Percentiles rank a stretch among this genome's conserved stretches.
These are phyloP conservation scores for Ditylenchus dipsaci DNA, from an alignment of 1,140 invertebrate genomes.

Conservation along the genomic window DNA sequence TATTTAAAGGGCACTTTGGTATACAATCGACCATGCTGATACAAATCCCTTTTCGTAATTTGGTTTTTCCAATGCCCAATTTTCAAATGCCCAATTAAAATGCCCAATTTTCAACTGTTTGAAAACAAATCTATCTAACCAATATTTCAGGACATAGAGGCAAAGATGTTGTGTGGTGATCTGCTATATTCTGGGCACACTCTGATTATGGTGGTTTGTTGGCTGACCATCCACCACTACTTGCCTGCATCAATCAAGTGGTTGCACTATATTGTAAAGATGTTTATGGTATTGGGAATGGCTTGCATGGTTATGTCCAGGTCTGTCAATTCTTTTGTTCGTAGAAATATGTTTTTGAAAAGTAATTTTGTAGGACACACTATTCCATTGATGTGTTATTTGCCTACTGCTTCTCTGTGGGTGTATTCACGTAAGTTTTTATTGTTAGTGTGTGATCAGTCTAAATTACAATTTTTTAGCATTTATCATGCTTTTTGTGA, in stretches of 20 bases:
- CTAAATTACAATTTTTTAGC: conserved; percentile 29
- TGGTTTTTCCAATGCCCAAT: too few relatives aligned
- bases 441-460: not conserved
- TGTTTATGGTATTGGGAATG: conserved; percentile 31
- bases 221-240: conserved; percentile 43
- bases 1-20: too few relatives aligned
- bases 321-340: not conserved
- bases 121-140: too few relatives aligned
- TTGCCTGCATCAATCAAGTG: conserved; percentile 27
- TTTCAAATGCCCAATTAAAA: too few relatives aligned
- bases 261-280: conserved; percentile 22
- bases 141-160: conserved; percentile 45
- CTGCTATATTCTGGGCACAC: conserved; percentile 55
- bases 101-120: too few relatives aligned
- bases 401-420: conserved; percentile 45
- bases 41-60: too few relatives aligned
- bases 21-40: too few relatives aligned
- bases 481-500: conserved; percentile 54
- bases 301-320: conserved; percentile 34
- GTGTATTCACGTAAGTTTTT: conserved; percentile 49
- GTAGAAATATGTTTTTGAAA: not conserved
- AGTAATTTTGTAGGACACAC: conserved; percentile 24
- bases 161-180: conserved; percentile 55
- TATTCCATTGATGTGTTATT: conserved; percentile 45
- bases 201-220: conserved; percentile 47